Percentiles rank a stretch among this genome's conserved stretches.
Evolutionary conservation across 2,113 vertebrate genomes (phyloP).

Genomic region (Blennius ocellaris): DNA sequence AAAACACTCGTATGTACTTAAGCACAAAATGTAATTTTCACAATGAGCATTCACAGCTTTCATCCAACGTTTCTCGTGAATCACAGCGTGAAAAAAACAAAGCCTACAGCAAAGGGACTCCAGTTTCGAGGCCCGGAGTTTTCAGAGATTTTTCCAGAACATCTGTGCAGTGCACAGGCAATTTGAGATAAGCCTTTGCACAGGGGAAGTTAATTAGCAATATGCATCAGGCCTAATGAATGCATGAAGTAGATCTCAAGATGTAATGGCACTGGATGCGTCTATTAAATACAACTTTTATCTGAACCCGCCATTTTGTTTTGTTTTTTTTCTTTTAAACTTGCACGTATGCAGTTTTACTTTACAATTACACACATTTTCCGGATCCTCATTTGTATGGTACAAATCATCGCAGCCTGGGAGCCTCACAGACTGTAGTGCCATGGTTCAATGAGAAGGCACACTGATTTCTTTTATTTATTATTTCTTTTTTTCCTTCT

Average conservation of each 20-base stretch:
- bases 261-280: constrained; percentile 50
- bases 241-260: constrained; percentile 58
- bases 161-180: constrained; percentile 71
- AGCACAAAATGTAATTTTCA: constrained; percentile 36
- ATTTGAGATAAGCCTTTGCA: constrained; percentile 64
- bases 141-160: constrained; percentile 69
- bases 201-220: constrained; percentile 74
- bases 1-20: constrained; percentile 18
- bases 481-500: constrained; percentile 52
- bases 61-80: constrained; percentile 51
- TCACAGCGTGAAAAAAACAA: constrained; percentile 24
- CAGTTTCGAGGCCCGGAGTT: constrained; percentile 41
- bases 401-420: constrained; percentile 47
- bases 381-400: constrained; percentile 58
- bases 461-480: constrained; percentile 74
- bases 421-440: constrained; percentile 26
- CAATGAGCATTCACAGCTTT: constrained; percentile 56
- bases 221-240: constrained; percentile 74
- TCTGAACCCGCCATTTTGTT: constrained; percentile 14
- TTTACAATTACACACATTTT: constrained; percentile 54
- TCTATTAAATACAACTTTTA: constrained; percentile 66
- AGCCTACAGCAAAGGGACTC: constrained; percentile 44
- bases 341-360: constrained; percentile 37
- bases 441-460: constrained; percentile 55
- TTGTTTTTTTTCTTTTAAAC: constrained; percentile 36